Percentiles rank a stretch among this genome's conserved stretches.
Evolutionary conservation across 1,140 invertebrate genomes (phyloP).

Genomic region (Pseudobourletiella spinata): DNA sequence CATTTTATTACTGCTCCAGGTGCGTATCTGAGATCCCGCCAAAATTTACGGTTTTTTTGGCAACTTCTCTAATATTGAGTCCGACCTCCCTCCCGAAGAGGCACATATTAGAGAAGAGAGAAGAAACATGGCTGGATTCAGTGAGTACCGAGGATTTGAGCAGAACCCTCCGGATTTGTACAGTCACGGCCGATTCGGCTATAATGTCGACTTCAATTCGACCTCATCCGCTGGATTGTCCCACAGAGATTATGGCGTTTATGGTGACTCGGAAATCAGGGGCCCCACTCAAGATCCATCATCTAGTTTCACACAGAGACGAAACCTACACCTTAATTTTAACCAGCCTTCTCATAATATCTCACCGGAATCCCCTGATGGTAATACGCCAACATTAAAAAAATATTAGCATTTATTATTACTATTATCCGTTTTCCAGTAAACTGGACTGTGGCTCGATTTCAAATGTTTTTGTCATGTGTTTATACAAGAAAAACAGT

Average conservation of each 20-base stretch:
- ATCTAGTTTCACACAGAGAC: slow-evolving; percentile 1
- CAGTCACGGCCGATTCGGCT: background rate
- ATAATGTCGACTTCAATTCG: background rate
- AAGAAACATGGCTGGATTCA: slow-evolving; percentile 20
- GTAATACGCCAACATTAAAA: slow-evolving; percentile 4
- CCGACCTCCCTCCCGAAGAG: background rate
- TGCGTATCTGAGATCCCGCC: too few relatives aligned
- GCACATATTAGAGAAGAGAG: slow-evolving; percentile 12
- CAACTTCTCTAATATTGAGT: slow-evolving; percentile 8
- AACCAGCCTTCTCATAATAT: slow-evolving; percentile 1
- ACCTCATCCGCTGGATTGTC: background rate
- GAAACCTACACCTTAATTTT: slow-evolving; percentile 6
- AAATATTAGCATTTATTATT: background rate
- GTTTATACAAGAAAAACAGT: background rate
- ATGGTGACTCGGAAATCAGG: slow-evolving; percentile 4
- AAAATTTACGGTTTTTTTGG: slow-evolving; percentile 25
- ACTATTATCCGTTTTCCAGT: background rate
- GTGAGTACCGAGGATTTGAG: slow-evolving; percentile 13
- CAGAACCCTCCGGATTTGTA: background rate
- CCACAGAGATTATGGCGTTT: background rate
- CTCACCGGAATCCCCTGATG: slow-evolving; percentile 24
- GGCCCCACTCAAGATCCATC: background rate
- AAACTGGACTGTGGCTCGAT: background rate
- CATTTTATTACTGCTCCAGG: too few relatives aligned
- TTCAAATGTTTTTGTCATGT: background rate